Percentiles rank a stretch among this genome's conserved stretches.
phyloP scores from a whole-genome alignment of 2,113 vertebrate genomes.

The Prietella phreatophila region DNA sequence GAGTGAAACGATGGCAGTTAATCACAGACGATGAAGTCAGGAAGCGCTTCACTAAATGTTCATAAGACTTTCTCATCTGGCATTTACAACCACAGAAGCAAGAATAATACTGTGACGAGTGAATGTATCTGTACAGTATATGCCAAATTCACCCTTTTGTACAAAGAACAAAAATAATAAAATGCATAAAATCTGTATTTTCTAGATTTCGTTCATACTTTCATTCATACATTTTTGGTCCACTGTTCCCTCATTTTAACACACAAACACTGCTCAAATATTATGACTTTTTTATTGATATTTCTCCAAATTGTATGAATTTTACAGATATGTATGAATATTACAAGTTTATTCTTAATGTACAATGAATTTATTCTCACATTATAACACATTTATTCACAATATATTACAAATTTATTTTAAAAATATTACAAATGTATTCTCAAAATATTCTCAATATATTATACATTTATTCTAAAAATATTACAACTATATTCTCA shows the following conservation, averaged over 20 bases:
- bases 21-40: slow-evolving; percentile 2
- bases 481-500: neutral
- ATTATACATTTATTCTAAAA: neutral
- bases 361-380: neutral
- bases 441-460: neutral
- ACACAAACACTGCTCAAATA: neutral
- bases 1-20: slow-evolving; percentile 8
- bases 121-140: slow-evolving; percentile 86
- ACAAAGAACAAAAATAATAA: slow-evolving; percentile 56
- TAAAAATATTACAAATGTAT: neutral
- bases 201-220: neutral
- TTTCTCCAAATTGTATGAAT: neutral
- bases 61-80: slow-evolving; percentile 57
- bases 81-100: slow-evolving; percentile 55
- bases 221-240: no score
- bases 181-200: slow-evolving; percentile 30
- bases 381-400: neutral
- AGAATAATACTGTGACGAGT: slow-evolving; percentile 78
- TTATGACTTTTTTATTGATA: neutral
- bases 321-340: no score
- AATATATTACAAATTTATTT: neutral
- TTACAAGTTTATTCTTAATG: no score
- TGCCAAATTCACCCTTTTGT: slow-evolving; percentile 75
- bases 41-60: slow-evolving; percentile 35
- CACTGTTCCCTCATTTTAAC: neutral